A percentile compares a stretch with the other conserved stretches of the same genome.
Conservation (phyloP, 1,140 invertebrate genomes). For the Drosophila lowei region DNA sequence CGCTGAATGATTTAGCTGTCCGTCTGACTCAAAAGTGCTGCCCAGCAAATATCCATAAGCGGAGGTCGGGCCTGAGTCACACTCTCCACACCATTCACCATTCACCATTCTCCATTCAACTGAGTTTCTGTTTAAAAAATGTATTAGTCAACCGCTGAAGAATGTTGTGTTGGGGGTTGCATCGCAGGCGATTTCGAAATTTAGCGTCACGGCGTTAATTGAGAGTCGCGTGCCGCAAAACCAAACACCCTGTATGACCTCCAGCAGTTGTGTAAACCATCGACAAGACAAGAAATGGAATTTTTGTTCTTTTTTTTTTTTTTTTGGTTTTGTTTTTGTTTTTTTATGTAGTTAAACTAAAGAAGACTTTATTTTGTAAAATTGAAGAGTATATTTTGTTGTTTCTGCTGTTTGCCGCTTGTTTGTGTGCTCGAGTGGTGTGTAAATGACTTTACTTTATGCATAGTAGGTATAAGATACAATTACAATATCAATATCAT, state of each 20-base stretch:
- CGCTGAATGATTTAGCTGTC: slow-evolving; percentile 43
- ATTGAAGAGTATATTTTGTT: slow-evolving; percentile 81
- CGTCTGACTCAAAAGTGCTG: slow-evolving; percentile 16
- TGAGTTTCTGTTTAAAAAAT: slow-evolving; percentile 25
- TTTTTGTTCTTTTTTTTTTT: slow-evolving; percentile 1
- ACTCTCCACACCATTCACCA: background rate
- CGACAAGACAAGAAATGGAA: slow-evolving; percentile 35
- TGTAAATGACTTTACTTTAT: slow-evolving; percentile 53
- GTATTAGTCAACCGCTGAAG: slow-evolving; percentile 47
- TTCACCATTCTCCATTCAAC: background rate
- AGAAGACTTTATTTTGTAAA: slow-evolving; percentile 82
- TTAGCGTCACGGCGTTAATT: slow-evolving; percentile 63
- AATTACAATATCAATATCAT: slow-evolving; percentile 72
- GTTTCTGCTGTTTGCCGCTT: slow-evolving; percentile 29
- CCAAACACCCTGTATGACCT: slow-evolving; percentile 59
- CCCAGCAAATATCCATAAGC: slow-evolving; percentile 6
- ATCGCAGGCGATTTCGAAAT: slow-evolving; percentile 47
- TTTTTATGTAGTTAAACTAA: slow-evolving; percentile 80
- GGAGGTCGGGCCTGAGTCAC: no score
- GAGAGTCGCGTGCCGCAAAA: slow-evolving; percentile 47
- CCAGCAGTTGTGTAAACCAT: slow-evolving; percentile 67
- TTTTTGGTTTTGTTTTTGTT: slow-evolving; percentile 16
- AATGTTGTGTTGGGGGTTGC: slow-evolving; percentile 5
- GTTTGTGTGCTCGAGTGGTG: slow-evolving; percentile 54
- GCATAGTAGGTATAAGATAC: slow-evolving; percentile 73